Evolutionary conservation across 2,113 vertebrate species (phyloP).

Genomic region (Gallinago jamesoni): DNA sequence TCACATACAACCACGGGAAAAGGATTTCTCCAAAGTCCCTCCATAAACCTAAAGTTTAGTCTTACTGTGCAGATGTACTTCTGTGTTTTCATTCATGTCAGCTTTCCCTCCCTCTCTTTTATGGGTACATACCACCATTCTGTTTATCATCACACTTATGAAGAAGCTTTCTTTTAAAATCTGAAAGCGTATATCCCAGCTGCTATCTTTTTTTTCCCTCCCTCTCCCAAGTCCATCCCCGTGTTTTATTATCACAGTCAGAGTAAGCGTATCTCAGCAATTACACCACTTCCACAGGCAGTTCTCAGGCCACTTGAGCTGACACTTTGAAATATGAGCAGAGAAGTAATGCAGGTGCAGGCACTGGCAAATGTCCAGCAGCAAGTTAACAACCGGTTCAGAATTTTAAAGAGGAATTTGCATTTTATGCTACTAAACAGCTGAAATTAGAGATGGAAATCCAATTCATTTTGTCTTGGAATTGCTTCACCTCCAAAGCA

Average conservation of each 20-base stretch:
- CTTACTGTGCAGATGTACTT: no score
- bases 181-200: constrained; percentile 49
- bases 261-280: constrained; percentile 56
- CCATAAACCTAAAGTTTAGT: not conserved
- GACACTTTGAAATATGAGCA: constrained; percentile 70
- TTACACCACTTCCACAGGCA: constrained; percentile 49
- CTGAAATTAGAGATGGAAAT: constrained; percentile 43
- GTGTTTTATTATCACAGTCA: constrained; percentile 50
- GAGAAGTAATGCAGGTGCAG: constrained; percentile 60
- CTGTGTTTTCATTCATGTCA: not conserved
- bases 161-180: constrained; percentile 44
- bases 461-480: constrained; percentile 20
- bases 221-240: not conserved
- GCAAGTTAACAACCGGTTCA: constrained; percentile 12
- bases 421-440: not conserved
- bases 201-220: constrained; percentile 29
- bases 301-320: constrained; percentile 58
- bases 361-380: constrained; percentile 56
- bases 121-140: not conserved
- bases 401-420: constrained; percentile 48
- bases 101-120: not conserved
- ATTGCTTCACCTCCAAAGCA: not conserved
- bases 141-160: not conserved
- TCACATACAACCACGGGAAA: not conserved
- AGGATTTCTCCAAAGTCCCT: not conserved